Conservation (phyloP, 2,797 vertebrate species). For the Parauchenoglanis ngamensis region DNA sequence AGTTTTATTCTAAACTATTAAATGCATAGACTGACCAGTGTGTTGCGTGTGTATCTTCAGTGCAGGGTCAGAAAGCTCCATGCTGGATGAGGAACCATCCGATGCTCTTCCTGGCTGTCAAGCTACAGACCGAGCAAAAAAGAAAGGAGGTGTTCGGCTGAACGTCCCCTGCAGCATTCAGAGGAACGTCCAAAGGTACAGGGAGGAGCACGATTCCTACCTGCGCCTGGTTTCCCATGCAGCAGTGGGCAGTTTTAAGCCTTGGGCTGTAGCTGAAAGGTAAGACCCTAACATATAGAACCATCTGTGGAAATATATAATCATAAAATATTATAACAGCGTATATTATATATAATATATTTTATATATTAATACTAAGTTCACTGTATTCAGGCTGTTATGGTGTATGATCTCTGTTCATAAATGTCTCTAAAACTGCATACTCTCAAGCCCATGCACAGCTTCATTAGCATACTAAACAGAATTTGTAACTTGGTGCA, state of each 20-base stretch:
- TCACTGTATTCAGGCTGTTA: conserved; percentile 40
- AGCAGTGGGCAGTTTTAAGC: conserved; percentile 79
- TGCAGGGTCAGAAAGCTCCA: conserved; percentile 65
- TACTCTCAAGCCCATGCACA: conserved; percentile 45
- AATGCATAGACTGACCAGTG: background rate
- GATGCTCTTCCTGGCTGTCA: conserved; percentile 34
- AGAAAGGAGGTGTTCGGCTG: conserved; percentile 58
- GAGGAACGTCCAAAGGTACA: conserved; percentile 78
- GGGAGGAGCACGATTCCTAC: conserved; percentile 75
- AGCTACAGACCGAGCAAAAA: conserved; percentile 51
- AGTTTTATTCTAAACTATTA: background rate
- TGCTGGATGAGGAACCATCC: conserved; percentile 59
- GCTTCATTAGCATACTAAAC: conserved; percentile 66
- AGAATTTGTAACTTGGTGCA: conserved; percentile 68
- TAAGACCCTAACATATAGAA: conserved; percentile 58
- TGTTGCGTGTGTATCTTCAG: conserved; percentile 50
- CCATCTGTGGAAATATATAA: background rate
- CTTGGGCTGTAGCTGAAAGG: conserved; percentile 87
- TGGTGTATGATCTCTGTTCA: conserved; percentile 15
- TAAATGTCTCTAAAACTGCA: background rate
- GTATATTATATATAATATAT: background rate
- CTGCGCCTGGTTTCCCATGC: conserved; percentile 80
- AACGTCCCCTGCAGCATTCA: conserved; percentile 75
- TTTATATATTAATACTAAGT: conserved; percentile 44
- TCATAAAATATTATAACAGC: background rate